Percentiles rank a stretch among this genome's conserved stretches.
Conservation (phyloP, 2,888 invertebrate species). For the Saturnia japonica region DNA sequence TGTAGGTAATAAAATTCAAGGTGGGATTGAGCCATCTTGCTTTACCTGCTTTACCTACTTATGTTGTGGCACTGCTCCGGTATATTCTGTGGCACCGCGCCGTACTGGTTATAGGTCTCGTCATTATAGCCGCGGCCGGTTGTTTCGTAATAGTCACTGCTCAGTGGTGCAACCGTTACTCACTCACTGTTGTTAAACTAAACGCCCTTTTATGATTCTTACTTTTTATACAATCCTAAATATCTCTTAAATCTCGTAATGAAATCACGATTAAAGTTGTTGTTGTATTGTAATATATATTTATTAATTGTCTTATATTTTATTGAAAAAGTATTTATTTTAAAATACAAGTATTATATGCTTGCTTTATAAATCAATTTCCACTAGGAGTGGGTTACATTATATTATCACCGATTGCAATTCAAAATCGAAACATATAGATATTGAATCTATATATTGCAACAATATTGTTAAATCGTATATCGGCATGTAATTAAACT, state of each 20-base stretch:
- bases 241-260: neutral
- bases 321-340: too few relatives aligned
- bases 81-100: neutral
- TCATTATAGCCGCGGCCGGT: neutral
- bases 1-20: too few relatives aligned
- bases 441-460: too few relatives aligned
- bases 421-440: too few relatives aligned
- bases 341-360: neutral
- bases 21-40: too few relatives aligned
- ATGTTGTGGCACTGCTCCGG: too few relatives aligned
- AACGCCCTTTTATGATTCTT: neutral
- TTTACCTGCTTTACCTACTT: too few relatives aligned
- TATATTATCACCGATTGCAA: too few relatives aligned
- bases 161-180: neutral
- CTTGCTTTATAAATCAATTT: too few relatives aligned
- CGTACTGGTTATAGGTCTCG: neutral
- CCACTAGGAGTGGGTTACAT: too few relatives aligned
- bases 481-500: too few relatives aligned
- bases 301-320: neutral
- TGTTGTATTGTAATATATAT: neutral
- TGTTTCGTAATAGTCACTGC: neutral
- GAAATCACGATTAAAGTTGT: neutral
- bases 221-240: neutral
- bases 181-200: slow-evolving; percentile 4
- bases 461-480: too few relatives aligned